A percentile compares a stretch with the other conserved stretches of the same genome.
These are phyloP conservation scores for Sogatella furcifera DNA, from an alignment of 1,140 invertebrate species.

Conservation along the genomic window DNA sequence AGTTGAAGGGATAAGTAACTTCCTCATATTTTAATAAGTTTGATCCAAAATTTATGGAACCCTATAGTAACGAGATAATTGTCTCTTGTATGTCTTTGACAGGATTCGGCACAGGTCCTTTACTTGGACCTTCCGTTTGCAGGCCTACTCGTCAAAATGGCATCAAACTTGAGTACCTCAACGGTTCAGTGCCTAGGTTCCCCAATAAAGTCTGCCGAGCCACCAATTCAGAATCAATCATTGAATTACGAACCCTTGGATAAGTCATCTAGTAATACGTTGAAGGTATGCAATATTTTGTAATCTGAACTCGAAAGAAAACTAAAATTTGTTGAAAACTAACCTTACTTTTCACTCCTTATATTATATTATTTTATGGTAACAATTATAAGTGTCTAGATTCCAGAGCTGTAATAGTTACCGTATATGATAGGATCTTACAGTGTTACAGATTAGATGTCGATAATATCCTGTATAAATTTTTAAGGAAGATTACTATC, in stretches of 20 bases:
- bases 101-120: background rate
- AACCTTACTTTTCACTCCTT: background rate
- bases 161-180: constrained; percentile 10
- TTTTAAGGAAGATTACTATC: background rate
- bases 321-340: background rate
- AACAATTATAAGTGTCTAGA: background rate
- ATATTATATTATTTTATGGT: background rate
- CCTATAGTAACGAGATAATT: background rate
- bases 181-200: constrained; percentile 13
- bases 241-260: constrained; percentile 14
- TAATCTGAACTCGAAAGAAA: background rate
- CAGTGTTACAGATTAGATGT: too few species aligned
- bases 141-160: constrained; percentile 14
- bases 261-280: constrained; percentile 14
- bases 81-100: background rate
- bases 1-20: too few species aligned
- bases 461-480: background rate
- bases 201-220: constrained; percentile 3
- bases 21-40: too few species aligned
- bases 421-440: too few species aligned
- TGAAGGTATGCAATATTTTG: constrained; percentile 9
- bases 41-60: background rate
- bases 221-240: constrained; percentile 6
- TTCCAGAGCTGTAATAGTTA: background rate
- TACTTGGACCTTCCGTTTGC: background rate